These are phyloP conservation scores for Drosophila subpulchrella DNA, from an alignment of 1,140 invertebrate genomes.

Conservation along the genomic window DNA sequence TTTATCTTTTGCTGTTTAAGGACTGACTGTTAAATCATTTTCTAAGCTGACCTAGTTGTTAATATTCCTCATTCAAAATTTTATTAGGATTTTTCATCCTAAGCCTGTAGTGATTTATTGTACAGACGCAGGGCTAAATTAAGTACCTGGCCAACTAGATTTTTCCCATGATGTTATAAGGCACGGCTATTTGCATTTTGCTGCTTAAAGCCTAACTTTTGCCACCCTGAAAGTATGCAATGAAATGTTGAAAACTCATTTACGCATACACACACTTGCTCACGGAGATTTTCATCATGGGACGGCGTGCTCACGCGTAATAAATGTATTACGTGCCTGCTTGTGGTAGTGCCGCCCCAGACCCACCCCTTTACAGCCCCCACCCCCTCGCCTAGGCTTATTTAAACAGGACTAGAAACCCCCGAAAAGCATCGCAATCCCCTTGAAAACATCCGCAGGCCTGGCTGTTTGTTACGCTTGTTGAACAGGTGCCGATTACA, in stretches of 20 bases:
- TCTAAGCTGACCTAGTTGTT: too few species aligned
- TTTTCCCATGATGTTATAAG: too few species aligned
- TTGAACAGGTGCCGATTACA: slow-evolving; percentile 82
- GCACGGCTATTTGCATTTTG: slow-evolving; percentile 13
- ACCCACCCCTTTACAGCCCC: background rate
- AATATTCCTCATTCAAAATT: background rate
- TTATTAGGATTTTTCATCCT: background rate
- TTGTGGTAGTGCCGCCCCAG: slow-evolving; percentile 11
- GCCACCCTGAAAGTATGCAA: slow-evolving; percentile 63
- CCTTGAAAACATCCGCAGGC: slow-evolving; percentile 28
- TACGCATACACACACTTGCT: slow-evolving; percentile 23
- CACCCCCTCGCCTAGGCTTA: slow-evolving; percentile 25
- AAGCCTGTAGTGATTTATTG: background rate
- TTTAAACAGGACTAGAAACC: slow-evolving; percentile 48
- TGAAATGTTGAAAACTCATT: slow-evolving; percentile 67
- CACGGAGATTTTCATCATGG: slow-evolving; percentile 3
- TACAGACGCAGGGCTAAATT: background rate
- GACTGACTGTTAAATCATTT: too few species aligned
- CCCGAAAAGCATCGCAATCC: slow-evolving; percentile 16
- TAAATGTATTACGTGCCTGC: slow-evolving; percentile 73
- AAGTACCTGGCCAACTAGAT: background rate
- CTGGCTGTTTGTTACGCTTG: slow-evolving; percentile 62
- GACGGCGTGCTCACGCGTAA: slow-evolving; percentile 66
- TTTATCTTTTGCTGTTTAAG: too few species aligned
- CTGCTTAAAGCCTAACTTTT: slow-evolving; percentile 48